Percentiles rank a stretch among this genome's conserved stretches.
Evolutionary conservation across 2,888 invertebrate species (phyloP).

Genomic region (Halictus ligatus): DNA sequence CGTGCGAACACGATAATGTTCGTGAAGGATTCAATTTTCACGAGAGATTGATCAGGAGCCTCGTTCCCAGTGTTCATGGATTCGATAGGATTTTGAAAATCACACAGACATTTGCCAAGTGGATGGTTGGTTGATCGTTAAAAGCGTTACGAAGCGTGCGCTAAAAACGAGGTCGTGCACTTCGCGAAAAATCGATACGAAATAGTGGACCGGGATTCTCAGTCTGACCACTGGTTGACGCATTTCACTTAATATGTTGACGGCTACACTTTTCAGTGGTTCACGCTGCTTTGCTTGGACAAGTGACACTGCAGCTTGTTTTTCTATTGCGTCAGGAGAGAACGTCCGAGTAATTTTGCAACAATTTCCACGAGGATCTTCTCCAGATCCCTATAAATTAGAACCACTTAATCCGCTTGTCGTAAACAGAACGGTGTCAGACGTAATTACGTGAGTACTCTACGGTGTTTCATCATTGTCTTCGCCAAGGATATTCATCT

Average conservation of each 20-base stretch:
- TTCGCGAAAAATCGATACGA: conserved; percentile 60
- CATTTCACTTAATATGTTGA: conserved; percentile 37
- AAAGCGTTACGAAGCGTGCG: conserved; percentile 52
- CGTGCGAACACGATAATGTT: neutral
- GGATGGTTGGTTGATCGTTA: conserved; percentile 22
- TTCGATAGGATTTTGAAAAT: neutral
- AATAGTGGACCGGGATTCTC: conserved; percentile 47
- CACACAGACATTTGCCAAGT: neutral
- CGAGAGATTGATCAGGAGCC: neutral
- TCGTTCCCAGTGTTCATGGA: neutral
- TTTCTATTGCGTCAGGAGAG: neutral
- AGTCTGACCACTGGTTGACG: conserved; percentile 51
- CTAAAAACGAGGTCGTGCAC: conserved; percentile 52
- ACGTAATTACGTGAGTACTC: conserved; percentile 14
- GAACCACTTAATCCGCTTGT: neutral
- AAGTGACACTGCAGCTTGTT: neutral
- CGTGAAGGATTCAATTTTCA: neutral
- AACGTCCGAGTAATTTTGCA: no score
- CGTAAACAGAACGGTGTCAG: neutral
- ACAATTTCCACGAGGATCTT: neutral
- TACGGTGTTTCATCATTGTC: neutral
- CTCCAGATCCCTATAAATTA: neutral
- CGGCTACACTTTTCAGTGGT: conserved; percentile 20
- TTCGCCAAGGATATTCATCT: conserved; percentile 3
- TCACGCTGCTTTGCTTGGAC: neutral